Percentiles rank a stretch among this genome's conserved stretches.
Evolutionary conservation across 2,888 invertebrate species (phyloP).

Genomic region (Aplocera efformata): DNA sequence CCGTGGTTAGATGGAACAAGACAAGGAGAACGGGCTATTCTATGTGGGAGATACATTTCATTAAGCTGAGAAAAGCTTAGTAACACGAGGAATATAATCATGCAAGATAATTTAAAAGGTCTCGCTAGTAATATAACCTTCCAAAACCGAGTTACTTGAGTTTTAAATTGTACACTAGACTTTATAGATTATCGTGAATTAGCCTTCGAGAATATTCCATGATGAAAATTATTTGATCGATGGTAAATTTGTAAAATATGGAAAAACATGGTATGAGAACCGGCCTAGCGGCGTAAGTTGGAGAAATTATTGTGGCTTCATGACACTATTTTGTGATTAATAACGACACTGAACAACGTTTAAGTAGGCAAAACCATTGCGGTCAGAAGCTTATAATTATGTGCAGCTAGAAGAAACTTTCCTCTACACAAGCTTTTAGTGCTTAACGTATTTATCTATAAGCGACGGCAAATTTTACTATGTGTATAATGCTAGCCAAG

Average conservation of each 20-base stretch:
- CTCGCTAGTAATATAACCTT: too few species aligned
- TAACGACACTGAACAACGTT: conserved; percentile 8
- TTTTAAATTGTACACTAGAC: too few species aligned
- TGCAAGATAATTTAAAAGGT: neutral
- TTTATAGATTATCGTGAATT: too few species aligned
- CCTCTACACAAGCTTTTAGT: too few species aligned
- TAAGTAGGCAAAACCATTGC: conserved; percentile 5
- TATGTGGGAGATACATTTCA: conserved; percentile 5
- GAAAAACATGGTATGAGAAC: conserved; percentile 35
- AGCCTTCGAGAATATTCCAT: too few species aligned
- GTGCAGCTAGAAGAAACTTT: too few species aligned
- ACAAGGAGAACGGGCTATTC: conserved; percentile 8
- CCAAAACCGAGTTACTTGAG: too few species aligned
- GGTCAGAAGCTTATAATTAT: conserved; percentile 8
- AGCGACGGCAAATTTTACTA: too few species aligned
- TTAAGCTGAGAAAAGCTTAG: neutral
- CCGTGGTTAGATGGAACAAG: conserved; percentile 17
- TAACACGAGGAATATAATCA: conserved; percentile 6
- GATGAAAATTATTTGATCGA: too few species aligned
- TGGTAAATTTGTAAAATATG: conserved; percentile 18
- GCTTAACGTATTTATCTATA: too few species aligned
- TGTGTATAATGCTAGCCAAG: too few species aligned
- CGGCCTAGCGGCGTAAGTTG: conserved; percentile 29
- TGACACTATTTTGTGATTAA: conserved; percentile 10
- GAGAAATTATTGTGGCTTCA: conserved; percentile 14